These are phyloP conservation scores for Drosophila prostipennis DNA, from an alignment of 2,888 invertebrate genomes.

Conservation along the genomic window DNA sequence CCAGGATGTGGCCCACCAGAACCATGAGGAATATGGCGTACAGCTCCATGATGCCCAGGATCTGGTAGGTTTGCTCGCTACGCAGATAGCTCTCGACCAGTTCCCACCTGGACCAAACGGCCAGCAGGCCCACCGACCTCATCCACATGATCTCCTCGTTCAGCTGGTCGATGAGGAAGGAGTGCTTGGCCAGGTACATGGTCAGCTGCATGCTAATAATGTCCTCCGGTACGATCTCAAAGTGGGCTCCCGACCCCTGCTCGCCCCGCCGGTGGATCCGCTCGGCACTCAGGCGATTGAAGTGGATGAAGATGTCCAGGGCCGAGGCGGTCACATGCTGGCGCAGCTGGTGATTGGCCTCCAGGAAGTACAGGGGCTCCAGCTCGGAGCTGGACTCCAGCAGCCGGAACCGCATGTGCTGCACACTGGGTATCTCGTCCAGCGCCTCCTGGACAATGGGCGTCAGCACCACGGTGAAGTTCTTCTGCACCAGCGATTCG, in stretches of 20 bases:
- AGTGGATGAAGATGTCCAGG: slow-evolving; percentile 47
- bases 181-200: slow-evolving; percentile 71
- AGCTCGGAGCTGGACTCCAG: slow-evolving; percentile 7
- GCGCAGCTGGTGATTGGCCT: slow-evolving; percentile 1
- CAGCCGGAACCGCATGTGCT: slow-evolving; percentile 40
- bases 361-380: slow-evolving; percentile 37
- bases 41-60: slow-evolving; percentile 49
- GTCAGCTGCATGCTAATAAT: slow-evolving; percentile 56
- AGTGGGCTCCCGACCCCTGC: slow-evolving; percentile 16
- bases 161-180: slow-evolving; percentile 65
- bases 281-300: slow-evolving; percentile 41
- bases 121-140: slow-evolving; percentile 61
- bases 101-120: slow-evolving; percentile 59
- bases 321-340: slow-evolving; percentile 39
- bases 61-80: slow-evolving; percentile 19
- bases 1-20: slow-evolving; percentile 19
- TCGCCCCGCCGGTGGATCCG: background rate
- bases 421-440: slow-evolving; percentile 43
- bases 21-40: slow-evolving; percentile 49
- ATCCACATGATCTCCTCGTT: slow-evolving; percentile 64
- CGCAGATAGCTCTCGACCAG: slow-evolving; percentile 25
- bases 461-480: slow-evolving; percentile 50
- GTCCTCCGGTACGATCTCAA: slow-evolving; percentile 52
- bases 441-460: slow-evolving; percentile 32
- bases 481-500: slow-evolving; percentile 51